Percentiles rank a stretch among this genome's conserved stretches.
Evolutionary conservation across 2,888 invertebrate genomes (phyloP).

Genomic region (Agrotis segetum): DNA sequence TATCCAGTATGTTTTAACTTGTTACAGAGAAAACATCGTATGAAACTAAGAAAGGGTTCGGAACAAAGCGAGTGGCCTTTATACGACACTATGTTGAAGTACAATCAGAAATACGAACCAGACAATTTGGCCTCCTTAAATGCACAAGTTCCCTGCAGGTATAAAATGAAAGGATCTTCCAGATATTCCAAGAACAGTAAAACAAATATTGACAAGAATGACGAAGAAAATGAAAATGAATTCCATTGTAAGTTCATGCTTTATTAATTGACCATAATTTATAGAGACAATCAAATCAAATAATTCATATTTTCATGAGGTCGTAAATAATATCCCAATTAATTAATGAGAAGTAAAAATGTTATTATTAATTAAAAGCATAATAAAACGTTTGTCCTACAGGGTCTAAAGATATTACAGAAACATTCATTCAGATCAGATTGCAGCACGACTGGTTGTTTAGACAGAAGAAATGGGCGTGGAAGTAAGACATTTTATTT

Average conservation of each 20-base stretch:
- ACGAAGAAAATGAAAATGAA: constrained; percentile 75
- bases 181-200: constrained; percentile 64
- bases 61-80: constrained; percentile 79
- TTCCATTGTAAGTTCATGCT: constrained; percentile 82
- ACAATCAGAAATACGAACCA: constrained; percentile 77
- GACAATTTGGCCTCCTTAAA: constrained; percentile 76
- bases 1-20: background rate
- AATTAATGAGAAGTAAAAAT: no score
- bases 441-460: constrained; percentile 88
- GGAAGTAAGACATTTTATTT: constrained; percentile 81
- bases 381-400: constrained; percentile 56
- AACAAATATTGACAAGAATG: constrained; percentile 64
- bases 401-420: constrained; percentile 89
- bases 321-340: no score
- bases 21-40: constrained; percentile 83
- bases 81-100: constrained; percentile 78
- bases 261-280: background rate
- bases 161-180: constrained; percentile 64
- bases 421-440: constrained; percentile 86
- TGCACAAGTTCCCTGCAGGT: constrained; percentile 68
- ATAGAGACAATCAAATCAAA: no score
- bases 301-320: no score
- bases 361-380: no score
- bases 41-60: constrained; percentile 75
- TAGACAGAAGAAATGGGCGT: constrained; percentile 84